Evolutionary conservation across 2,797 vertebrate species (phyloP).

Genomic region (Euthynnus affinis): DNA sequence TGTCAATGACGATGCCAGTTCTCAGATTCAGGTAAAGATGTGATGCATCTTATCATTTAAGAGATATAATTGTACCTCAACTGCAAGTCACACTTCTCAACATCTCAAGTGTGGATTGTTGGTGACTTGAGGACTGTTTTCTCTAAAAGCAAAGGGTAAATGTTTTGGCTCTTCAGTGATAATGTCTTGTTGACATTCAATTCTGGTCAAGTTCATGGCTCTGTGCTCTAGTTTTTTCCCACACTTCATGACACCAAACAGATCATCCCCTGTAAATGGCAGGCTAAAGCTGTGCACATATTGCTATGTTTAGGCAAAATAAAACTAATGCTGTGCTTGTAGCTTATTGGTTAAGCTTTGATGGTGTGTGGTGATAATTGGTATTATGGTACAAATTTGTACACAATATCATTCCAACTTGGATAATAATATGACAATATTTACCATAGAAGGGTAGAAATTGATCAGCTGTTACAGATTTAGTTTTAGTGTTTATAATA

Average conservation of each 20-base stretch:
- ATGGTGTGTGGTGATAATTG: not conserved
- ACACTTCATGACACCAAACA: not conserved
- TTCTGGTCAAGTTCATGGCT: slow-evolving; percentile 16
- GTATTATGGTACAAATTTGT: not conserved
- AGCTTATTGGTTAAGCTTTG: not conserved
- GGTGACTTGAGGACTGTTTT: slow-evolving; percentile 43
- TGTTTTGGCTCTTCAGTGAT: slow-evolving; percentile 20
- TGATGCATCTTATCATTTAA: not conserved
- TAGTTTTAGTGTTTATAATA: not conserved
- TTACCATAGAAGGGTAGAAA: not conserved
- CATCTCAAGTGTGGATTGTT: slow-evolving; percentile 7
- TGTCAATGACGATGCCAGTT: slow-evolving; percentile 56
- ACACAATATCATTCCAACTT: not conserved
- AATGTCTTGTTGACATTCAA: slow-evolving; percentile 28
- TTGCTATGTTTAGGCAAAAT: not conserved
- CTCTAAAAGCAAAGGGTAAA: slow-evolving; percentile 60
- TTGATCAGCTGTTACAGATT: not conserved
- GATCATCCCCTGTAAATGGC: not conserved
- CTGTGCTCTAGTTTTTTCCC: slow-evolving; percentile 7
- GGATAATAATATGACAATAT: not conserved
- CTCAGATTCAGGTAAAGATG: slow-evolving; percentile 79
- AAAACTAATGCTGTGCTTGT: not conserved
- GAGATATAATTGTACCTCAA: not conserved
- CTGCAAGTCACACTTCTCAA: not conserved
- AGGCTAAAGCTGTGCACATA: not conserved